Percentiles rank a stretch among this genome's conserved stretches.
These are phyloP conservation scores for Nymphicus hollandicus DNA, from an alignment of 2,113 vertebrate genomes.

Conservation along the genomic window DNA sequence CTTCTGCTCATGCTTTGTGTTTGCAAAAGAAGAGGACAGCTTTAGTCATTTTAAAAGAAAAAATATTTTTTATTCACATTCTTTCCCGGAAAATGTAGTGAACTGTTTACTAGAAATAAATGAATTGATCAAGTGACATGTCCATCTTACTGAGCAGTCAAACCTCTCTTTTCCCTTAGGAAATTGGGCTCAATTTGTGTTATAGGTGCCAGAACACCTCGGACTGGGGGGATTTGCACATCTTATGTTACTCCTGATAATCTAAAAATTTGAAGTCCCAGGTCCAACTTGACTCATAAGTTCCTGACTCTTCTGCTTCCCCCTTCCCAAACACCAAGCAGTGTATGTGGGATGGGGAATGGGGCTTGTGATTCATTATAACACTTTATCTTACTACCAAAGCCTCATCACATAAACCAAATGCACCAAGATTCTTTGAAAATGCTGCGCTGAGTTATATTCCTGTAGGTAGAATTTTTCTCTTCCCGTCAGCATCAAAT, in stretches of 20 bases:
- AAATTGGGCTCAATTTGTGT: not conserved
- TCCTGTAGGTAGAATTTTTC: not conserved
- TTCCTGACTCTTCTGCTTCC: not conserved
- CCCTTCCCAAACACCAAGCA: not conserved
- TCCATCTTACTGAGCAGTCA: not conserved
- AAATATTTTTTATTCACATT: not conserved
- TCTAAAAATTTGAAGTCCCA: not conserved
- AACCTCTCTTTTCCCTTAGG: not conserved
- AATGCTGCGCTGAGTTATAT: not conserved
- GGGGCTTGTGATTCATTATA: not conserved
- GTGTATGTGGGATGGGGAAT: accelerated
- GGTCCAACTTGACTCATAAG: not conserved
- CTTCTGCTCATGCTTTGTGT: not conserved
- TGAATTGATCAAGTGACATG: not conserved
- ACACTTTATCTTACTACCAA: too few species aligned
- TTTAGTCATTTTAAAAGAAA: not conserved
- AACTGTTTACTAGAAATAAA: not conserved
- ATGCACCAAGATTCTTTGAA: not conserved
- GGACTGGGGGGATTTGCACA: not conserved
- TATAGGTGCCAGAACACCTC: not conserved
- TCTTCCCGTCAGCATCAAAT: not conserved
- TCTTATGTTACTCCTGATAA: not conserved
- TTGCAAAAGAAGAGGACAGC: not conserved
- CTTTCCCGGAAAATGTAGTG: not conserved
- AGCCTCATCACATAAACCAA: not conserved